phyloP scores from a whole-genome alignment of 2,888 invertebrate genomes.

The Sclerodermus sp. region DNA sequence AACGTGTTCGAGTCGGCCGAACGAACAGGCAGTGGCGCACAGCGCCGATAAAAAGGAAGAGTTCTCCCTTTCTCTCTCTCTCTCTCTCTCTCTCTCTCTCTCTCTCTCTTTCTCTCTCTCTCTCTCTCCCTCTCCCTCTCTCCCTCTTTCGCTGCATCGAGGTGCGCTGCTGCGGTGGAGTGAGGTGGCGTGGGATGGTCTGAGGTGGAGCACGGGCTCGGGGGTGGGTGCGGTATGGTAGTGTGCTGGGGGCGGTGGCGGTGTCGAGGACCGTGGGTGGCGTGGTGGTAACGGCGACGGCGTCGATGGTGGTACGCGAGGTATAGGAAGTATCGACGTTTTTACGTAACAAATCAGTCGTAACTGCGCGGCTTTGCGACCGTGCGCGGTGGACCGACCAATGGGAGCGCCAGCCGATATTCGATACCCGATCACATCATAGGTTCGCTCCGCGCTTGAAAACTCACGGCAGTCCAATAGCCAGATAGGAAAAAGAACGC shows the following conservation, averaged over 20 bases:
- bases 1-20: slow-evolving; percentile 50
- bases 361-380: slow-evolving; percentile 52
- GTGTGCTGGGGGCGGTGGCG: slow-evolving; percentile 35
- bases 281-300: slow-evolving; percentile 27
- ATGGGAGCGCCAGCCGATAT: slow-evolving; percentile 56
- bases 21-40: slow-evolving; percentile 46
- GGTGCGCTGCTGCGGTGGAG: slow-evolving; percentile 12
- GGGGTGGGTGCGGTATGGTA: too few species aligned
- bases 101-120: slow-evolving; percentile 22
- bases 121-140: slow-evolving; percentile 29
- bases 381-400: slow-evolving; percentile 53
- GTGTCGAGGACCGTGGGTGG: slow-evolving; percentile 36
- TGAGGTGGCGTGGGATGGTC: slow-evolving; percentile 7
- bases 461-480: slow-evolving; percentile 53
- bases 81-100: slow-evolving; percentile 22
- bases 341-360: slow-evolving; percentile 59
- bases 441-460: slow-evolving; percentile 46
- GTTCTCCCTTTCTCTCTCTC: slow-evolving; percentile 26
- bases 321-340: slow-evolving; percentile 57
- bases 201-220: too few species aligned
- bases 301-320: slow-evolving; percentile 36
- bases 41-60: slow-evolving; percentile 53
- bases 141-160: slow-evolving; percentile 19
- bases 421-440: slow-evolving; percentile 58
- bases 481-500: slow-evolving; percentile 52